Conservation (phyloP, 1,140 invertebrate genomes). For the Alviniconcha marisindica region DNA sequence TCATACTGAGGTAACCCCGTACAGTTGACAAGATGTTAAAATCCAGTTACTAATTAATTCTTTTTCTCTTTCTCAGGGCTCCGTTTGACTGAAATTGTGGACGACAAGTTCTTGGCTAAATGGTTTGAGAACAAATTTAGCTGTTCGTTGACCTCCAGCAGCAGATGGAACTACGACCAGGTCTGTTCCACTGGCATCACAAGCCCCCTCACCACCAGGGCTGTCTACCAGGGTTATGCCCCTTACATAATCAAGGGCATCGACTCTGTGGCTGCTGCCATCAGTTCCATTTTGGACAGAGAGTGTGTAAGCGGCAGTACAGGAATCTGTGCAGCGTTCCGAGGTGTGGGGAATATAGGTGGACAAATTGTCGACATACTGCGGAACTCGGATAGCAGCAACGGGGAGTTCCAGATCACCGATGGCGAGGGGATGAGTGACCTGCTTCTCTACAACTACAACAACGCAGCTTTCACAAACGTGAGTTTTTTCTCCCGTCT, state of each 20-base stretch:
- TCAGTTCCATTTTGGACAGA: slow-evolving; percentile 55
- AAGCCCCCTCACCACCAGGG: slow-evolving; percentile 41
- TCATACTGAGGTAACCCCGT: too few species aligned
- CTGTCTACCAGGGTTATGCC: slow-evolving; percentile 41
- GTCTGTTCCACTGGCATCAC: too few species aligned
- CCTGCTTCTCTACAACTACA: slow-evolving; percentile 48
- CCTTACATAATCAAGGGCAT: slow-evolving; percentile 62
- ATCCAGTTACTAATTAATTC: too few species aligned
- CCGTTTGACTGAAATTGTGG: slow-evolving; percentile 39
- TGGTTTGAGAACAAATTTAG: slow-evolving; percentile 64
- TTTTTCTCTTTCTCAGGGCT: neutral
- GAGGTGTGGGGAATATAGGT: slow-evolving; percentile 34
- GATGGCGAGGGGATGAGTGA: slow-evolving; percentile 57
- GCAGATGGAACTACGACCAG: slow-evolving; percentile 48
- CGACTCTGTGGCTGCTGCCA: slow-evolving; percentile 53
- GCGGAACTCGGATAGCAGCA: slow-evolving; percentile 42
- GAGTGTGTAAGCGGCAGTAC: slow-evolving; percentile 57
- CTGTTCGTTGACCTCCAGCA: slow-evolving; percentile 63
- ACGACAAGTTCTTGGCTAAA: slow-evolving; percentile 53
- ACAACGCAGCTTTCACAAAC: slow-evolving; percentile 43
- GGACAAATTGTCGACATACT: slow-evolving; percentile 52
- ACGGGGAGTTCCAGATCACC: slow-evolving; percentile 41
- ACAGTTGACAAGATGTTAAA: too few species aligned
- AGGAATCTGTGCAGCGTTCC: slow-evolving; percentile 61
- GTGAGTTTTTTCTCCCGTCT: slow-evolving; percentile 40